phyloP scores from a whole-genome alignment of 1,140 invertebrate genomes.

The Rhagoletis pomonella region DNA sequence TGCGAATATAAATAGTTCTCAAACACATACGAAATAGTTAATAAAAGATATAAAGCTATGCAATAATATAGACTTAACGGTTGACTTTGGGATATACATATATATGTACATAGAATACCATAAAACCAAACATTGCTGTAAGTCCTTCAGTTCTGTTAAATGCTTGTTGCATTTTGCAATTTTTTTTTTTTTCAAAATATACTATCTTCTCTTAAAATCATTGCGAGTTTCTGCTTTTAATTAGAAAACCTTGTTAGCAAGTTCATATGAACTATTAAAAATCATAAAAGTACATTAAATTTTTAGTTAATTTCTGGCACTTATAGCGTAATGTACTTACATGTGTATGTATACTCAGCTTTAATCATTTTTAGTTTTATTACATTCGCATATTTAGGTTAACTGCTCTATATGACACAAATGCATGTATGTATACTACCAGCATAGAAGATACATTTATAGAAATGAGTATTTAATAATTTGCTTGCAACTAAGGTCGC shows the following conservation, averaged over 20 bases:
- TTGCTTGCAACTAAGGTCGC: background rate
- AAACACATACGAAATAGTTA: too few species aligned
- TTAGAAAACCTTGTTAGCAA: background rate
- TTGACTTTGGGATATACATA: too few species aligned
- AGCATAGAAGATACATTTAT: background rate
- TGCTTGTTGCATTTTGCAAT: too few species aligned
- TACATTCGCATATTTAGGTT: conserved; percentile 31
- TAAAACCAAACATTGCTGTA: too few species aligned
- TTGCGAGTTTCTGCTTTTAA: background rate
- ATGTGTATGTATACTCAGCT: background rate
- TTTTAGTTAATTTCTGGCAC: background rate
- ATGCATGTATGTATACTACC: too few species aligned
- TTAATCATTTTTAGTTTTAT: background rate
- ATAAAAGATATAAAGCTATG: too few species aligned
- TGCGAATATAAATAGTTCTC: too few species aligned
- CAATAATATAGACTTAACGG: too few species aligned
- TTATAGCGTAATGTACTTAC: background rate
- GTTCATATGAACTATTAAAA: conserved; percentile 2
- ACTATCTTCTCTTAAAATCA: too few species aligned
- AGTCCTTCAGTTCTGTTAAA: too few species aligned
- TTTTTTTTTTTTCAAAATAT: too few species aligned
- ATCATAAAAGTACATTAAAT: background rate
- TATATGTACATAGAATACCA: too few species aligned
- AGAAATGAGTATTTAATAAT: conserved; percentile 33
- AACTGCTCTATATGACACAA: background rate